phyloP scores from a whole-genome alignment of 2,797 vertebrate species.

The Hippopotamyrus pictus region DNA sequence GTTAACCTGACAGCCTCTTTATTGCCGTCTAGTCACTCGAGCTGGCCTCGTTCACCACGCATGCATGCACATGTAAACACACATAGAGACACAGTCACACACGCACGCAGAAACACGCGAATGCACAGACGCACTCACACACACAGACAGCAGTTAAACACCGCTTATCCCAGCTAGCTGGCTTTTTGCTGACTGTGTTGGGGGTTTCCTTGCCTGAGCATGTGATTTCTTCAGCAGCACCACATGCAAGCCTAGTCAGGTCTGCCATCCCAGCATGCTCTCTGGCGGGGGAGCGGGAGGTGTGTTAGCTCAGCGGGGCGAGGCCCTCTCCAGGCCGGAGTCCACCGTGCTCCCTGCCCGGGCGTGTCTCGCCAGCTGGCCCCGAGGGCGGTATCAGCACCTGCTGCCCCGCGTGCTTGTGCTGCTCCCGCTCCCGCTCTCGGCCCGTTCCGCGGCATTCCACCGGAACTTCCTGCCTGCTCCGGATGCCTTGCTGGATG shows the following conservation, averaged over 20 bases:
- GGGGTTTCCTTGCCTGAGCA: not conserved
- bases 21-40: not conserved
- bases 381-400: not conserved
- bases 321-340: not conserved
- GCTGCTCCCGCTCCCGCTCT: not conserved
- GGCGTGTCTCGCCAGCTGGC: not conserved
- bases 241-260: not conserved
- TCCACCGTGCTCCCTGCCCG: not conserved
- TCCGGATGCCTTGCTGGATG: not conserved
- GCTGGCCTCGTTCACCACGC: not conserved
- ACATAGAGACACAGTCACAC: not conserved
- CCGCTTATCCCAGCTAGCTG: not conserved
- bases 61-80: not conserved
- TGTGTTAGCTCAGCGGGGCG: not conserved
- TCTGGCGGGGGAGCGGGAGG: not conserved
- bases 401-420: not conserved
- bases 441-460: not conserved
- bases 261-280: not conserved
- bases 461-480: not conserved
- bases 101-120: not conserved
- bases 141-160: not conserved
- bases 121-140: not conserved
- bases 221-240: not conserved
- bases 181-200: not conserved
- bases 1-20: not conserved